Base-by-base conservation (phyloP, 2,797 vertebrate genomes). In the Sebastes ruberrimus region DNA sequence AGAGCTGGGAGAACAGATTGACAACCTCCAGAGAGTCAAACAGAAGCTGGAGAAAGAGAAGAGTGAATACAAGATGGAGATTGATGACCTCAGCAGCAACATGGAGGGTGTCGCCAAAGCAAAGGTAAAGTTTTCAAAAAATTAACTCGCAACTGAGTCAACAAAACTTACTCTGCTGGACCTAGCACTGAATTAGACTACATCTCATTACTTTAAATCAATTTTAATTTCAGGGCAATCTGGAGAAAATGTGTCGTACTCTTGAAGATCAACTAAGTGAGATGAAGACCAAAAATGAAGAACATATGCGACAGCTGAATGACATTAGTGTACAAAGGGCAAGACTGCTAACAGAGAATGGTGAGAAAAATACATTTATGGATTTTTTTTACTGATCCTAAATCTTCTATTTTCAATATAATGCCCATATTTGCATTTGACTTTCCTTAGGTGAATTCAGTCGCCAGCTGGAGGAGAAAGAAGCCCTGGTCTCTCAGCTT, bases 401-500 rank as follows among this genome's bases (percentile, higher is more conserved):
- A 56, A 35, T 18, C 14, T 46, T 5, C 2, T 20, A 59, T n/a
- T 63, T 65, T 38, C 16, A 53, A 64, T 69, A 28, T 8, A 53
- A 49, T 52, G 6, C 2, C 6, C n/a, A 25, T 33, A 18, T 62
- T 62, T 74, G 59, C n/a, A 60, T 69, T 63, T 38, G 28, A 32
- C 61, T 25, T 9, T 20, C 28, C 5, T 30, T 10, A 97, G 96
- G 95, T 85, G 96, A 97, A 90, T 90, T 95, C 46, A 81, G 68
- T 59, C 94, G 90, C 25, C 96, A 96, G 33, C 33, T 96, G 46
- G 96, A 97, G 82, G 96, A 97, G 85, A 97, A 97, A 76, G 96
- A 97, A n/a, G 86, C 95, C 46, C 88, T 97, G 70, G 93, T 97
- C 84, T 97, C 96, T 57, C 97, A 97, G 80, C 79, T 97, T 6